phyloP scores from a whole-genome alignment of 2,113 vertebrate species.

The Tyto alba region DNA sequence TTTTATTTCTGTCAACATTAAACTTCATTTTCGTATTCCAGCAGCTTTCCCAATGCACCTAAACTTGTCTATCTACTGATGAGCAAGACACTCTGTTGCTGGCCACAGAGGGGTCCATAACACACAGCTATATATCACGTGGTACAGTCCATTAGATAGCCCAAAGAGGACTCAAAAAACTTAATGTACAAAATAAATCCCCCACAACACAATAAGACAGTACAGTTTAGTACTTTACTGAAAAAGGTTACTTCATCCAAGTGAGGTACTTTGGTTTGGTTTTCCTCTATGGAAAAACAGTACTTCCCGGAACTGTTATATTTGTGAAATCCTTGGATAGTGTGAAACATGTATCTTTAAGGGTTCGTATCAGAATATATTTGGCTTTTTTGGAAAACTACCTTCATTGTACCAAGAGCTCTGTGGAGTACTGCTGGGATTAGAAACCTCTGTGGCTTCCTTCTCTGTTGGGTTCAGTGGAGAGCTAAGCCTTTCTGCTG shows the following conservation, averaged over 20 bases:
- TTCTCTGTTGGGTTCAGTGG: background rate
- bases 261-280: background rate
- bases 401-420: background rate
- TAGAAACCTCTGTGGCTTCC: background rate
- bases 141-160: background rate
- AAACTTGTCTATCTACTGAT: background rate
- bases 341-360: background rate
- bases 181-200: background rate
- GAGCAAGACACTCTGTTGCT: background rate
- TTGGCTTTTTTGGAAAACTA: background rate
- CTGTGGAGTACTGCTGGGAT: background rate
- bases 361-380: background rate
- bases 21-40: background rate
- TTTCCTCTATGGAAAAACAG: background rate
- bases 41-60: background rate
- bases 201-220: too few species aligned
- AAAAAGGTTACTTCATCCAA: background rate
- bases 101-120: background rate
- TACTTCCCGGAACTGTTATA: background rate
- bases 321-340: background rate
- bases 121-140: accelerated
- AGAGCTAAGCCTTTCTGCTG: background rate
- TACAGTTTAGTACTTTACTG: background rate
- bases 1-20: background rate
- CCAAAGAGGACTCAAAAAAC: background rate